Evolutionary conservation across 2,888 invertebrate genomes (phyloP).

Genomic region (Hipparchia sbordonii): DNA sequence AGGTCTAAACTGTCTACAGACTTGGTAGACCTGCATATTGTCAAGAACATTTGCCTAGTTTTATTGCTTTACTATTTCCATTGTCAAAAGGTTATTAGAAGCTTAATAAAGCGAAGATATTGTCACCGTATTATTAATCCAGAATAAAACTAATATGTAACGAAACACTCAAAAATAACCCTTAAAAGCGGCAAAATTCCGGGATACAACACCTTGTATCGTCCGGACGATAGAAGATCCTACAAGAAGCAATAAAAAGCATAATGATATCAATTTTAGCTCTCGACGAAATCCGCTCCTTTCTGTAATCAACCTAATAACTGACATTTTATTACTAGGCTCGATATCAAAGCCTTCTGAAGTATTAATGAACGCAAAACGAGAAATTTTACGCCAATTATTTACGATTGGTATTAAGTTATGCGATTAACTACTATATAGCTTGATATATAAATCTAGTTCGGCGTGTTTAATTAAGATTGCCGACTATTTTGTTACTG

Average conservation of each 20-base stretch:
- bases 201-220: background rate
- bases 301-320: constrained; percentile 4
- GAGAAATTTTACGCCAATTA: background rate
- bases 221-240: background rate
- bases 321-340: background rate
- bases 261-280: background rate
- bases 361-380: background rate
- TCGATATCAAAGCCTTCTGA: background rate
- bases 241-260: background rate
- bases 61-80: too few relatives aligned
- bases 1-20: too few relatives aligned
- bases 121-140: too few relatives aligned
- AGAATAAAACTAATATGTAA: too few relatives aligned
- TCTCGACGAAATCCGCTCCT: background rate
- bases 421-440: too few relatives aligned
- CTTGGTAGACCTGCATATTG: too few relatives aligned
- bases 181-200: background rate
- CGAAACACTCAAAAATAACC: background rate
- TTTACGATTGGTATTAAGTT: constrained; percentile 9
- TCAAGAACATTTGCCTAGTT: too few relatives aligned
- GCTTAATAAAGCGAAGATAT: too few relatives aligned
- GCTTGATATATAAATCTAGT: too few relatives aligned
- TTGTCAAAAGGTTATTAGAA: too few relatives aligned
- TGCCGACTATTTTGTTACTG: too few relatives aligned
- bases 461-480: too few relatives aligned